These are phyloP conservation scores for Vanessa cardui DNA, from an alignment of 2,888 invertebrate genomes.

Conservation along the genomic window DNA sequence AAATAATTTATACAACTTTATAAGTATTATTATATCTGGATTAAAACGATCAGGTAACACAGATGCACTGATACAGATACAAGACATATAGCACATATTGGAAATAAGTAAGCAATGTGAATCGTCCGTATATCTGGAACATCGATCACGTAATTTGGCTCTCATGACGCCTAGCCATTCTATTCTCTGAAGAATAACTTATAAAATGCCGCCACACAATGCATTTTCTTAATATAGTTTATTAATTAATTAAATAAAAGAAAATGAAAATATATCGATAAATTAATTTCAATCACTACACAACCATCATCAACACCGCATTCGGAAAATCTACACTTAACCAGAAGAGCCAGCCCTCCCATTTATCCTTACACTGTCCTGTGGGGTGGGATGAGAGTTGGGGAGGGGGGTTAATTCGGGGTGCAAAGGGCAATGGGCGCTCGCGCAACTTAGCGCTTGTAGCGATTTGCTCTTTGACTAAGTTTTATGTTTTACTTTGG, in stretches of 20 bases:
- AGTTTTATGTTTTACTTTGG: slow-evolving; percentile 54
- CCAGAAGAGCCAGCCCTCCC: slow-evolving; percentile 83
- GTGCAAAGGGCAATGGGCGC: slow-evolving; percentile 74
- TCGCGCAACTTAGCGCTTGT: slow-evolving; percentile 65
- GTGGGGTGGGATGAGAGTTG: slow-evolving; percentile 59
- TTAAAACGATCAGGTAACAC: too few species aligned
- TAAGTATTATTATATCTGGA: too few species aligned
- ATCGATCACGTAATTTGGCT: too few species aligned
- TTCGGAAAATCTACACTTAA: slow-evolving; percentile 84
- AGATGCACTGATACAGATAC: too few species aligned
- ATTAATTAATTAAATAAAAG: background rate
- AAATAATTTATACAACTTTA: too few species aligned
- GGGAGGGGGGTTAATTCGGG: slow-evolving; percentile 62
- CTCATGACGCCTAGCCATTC: too few species aligned
- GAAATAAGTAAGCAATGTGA: too few species aligned
- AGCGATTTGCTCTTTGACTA: slow-evolving; percentile 63
- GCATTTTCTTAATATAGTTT: too few species aligned
- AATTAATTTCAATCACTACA: slow-evolving; percentile 49
- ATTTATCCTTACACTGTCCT: slow-evolving; percentile 82
- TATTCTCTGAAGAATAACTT: too few species aligned
- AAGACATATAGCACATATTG: too few species aligned
- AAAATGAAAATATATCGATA: slow-evolving; percentile 49
- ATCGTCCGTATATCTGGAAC: too few species aligned
- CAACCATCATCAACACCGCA: slow-evolving; percentile 82
- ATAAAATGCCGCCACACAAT: too few species aligned